phyloP scores from a whole-genome alignment of 2,888 invertebrate species.

The Drosophila kokeensis region DNA sequence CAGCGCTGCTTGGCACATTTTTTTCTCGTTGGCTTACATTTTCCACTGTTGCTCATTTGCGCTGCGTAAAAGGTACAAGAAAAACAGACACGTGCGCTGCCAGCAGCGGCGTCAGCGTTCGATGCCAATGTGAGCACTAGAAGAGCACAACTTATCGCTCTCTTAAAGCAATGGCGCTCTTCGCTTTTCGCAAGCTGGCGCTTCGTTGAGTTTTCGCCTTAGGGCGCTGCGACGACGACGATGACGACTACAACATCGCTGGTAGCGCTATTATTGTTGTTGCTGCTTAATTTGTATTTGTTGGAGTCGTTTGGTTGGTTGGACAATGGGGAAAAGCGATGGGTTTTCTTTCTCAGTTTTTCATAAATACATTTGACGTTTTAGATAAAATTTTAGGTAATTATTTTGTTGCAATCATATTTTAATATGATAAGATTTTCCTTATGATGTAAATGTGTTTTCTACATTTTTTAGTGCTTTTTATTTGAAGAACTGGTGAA shows the following conservation, averaged over 20 bases:
- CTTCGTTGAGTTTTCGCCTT: conserved; percentile 73
- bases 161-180: conserved; percentile 58
- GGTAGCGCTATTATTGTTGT: not conserved
- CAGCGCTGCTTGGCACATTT: conserved; percentile 70
- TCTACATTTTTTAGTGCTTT: not conserved
- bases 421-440: not conserved
- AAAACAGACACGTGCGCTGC: conserved; percentile 66
- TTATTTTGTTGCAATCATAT: not conserved
- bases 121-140: conserved; percentile 8
- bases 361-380: conserved; percentile 11
- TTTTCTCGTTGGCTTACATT: conserved; percentile 58
- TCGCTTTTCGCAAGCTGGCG: conserved; percentile 22
- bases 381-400: conserved; percentile 10
- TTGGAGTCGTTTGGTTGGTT: conserved; percentile 46
- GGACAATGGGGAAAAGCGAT: conserved; percentile 12
- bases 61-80: conserved; percentile 53
- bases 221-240: conserved; percentile 17
- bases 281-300: conserved; percentile 15
- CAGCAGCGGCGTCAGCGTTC: conserved; percentile 26
- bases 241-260: conserved; percentile 8
- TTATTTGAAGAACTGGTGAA: not conserved
- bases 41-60: conserved; percentile 70
- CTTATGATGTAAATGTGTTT: not conserved
- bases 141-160: conserved; percentile 45
- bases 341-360: conserved; percentile 34